A percentile compares a stretch with the other conserved stretches of the same genome.
Evolutionary conservation across 2,888 invertebrate genomes (phyloP).

Genomic region (Leptopilina drosophilae): DNA sequence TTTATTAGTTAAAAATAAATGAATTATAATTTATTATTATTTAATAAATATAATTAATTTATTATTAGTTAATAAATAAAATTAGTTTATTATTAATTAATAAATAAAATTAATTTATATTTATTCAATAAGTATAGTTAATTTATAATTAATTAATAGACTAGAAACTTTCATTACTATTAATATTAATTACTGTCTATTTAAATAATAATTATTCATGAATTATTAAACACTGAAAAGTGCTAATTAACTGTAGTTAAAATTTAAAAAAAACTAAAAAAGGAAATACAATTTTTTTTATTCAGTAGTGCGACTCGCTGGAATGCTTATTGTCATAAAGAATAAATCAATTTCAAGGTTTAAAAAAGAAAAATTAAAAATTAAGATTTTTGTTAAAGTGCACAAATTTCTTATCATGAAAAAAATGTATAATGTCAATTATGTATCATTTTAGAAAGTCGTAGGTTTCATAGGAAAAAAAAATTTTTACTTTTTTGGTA

Average conservation of each 20-base stretch:
- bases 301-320: constrained; percentile 19
- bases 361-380: not conserved
- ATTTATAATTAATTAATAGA: too few species aligned
- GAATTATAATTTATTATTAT: too few species aligned
- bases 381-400: not conserved
- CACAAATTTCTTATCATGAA: constrained; percentile 7
- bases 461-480: not conserved
- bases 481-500: not conserved
- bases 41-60: too few species aligned
- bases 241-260: not conserved
- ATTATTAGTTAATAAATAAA: too few species aligned
- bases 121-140: too few species aligned
- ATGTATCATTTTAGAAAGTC: not conserved
- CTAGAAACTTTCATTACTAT: too few species aligned
- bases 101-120: too few species aligned
- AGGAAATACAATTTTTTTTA: not conserved
- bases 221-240: not conserved
- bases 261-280: not conserved
- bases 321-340: constrained; percentile 3
- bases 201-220: too few species aligned
- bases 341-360: not conserved
- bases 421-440: constrained; percentile 4
- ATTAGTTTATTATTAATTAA: too few species aligned
- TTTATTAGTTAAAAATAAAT: too few species aligned
- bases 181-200: too few species aligned